Evolutionary conservation across 2,888 invertebrate genomes (phyloP).

Genomic region (Oxystoma pomonae): DNA sequence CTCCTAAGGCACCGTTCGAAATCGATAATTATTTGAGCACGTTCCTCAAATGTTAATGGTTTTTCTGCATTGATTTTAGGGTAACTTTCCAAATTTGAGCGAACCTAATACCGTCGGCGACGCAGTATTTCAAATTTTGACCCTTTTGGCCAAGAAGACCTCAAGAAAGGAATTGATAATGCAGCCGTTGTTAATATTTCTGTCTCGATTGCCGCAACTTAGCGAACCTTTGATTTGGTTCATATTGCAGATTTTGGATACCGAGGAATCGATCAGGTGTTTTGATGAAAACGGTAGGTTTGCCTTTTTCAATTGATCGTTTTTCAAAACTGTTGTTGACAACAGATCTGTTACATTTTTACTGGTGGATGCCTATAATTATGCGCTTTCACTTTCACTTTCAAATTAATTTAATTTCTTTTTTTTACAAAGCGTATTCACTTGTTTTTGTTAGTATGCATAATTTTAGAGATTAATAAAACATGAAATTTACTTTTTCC

Average conservation of each 20-base stretch:
- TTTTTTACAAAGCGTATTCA: no score
- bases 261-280: constrained; percentile 66
- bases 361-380: no score
- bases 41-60: no score
- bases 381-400: no score
- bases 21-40: no score
- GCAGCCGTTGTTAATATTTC: constrained; percentile 70
- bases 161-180: constrained; percentile 72
- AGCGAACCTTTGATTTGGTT: constrained; percentile 87
- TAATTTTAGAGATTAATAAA: no score
- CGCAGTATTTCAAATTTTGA: constrained; percentile 80
- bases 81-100: constrained; percentile 43
- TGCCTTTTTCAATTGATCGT: background rate
- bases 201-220: constrained; percentile 56
- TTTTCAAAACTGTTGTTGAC: background rate
- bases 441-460: no score
- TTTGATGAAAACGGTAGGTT: constrained; percentile 66
- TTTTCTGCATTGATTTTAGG: no score
- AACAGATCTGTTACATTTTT: no score
- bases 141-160: constrained; percentile 71
- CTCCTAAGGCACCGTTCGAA: no score
- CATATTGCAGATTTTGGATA: constrained; percentile 73
- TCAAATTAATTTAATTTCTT: no score
- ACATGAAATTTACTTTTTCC: no score
- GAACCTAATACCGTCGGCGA: constrained; percentile 78